Conservation (phyloP, 2,888 invertebrate genomes). For the Erebia aethiops region DNA sequence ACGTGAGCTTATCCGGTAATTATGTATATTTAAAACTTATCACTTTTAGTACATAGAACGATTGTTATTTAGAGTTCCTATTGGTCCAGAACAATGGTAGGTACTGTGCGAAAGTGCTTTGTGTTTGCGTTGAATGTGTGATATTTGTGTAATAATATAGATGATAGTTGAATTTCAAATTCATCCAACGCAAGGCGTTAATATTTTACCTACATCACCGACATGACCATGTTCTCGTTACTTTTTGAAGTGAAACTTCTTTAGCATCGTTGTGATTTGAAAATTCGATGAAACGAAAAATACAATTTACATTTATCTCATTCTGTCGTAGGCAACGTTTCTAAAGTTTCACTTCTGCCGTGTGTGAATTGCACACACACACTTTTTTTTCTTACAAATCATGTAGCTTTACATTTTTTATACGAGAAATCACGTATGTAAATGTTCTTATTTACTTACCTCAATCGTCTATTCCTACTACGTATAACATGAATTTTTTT, state of each 20-base stretch:
- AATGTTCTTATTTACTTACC: slow-evolving; percentile 59
- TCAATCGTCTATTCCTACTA: slow-evolving; percentile 69
- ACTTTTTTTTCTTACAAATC: slow-evolving; percentile 33
- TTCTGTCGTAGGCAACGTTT: too few relatives aligned
- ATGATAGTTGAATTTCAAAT: slow-evolving; percentile 65
- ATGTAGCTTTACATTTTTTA: slow-evolving; percentile 29
- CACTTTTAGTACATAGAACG: not conserved
- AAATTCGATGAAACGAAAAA: too few relatives aligned
- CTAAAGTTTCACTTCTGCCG: too few relatives aligned
- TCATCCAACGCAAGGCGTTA: slow-evolving; percentile 64
- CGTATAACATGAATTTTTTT: slow-evolving; percentile 54
- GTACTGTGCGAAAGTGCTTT: slow-evolving; percentile 20
- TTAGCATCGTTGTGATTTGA: too few relatives aligned
- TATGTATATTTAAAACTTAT: not conserved
- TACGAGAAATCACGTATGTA: slow-evolving; percentile 41
- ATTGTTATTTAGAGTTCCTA: slow-evolving; percentile 20
- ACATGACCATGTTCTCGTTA: slow-evolving; percentile 48
- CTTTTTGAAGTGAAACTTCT: too few relatives aligned
- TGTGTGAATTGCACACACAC: too few relatives aligned
- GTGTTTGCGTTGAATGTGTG: slow-evolving; percentile 33
- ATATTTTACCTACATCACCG: slow-evolving; percentile 47
- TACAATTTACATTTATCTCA: too few relatives aligned
- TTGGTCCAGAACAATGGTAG: slow-evolving; percentile 28
- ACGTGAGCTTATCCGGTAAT: not conserved
- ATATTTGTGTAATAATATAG: slow-evolving; percentile 44